Evolutionary conservation across 2,888 invertebrate species (phyloP).

Genomic region (Ophion slaviceki): DNA sequence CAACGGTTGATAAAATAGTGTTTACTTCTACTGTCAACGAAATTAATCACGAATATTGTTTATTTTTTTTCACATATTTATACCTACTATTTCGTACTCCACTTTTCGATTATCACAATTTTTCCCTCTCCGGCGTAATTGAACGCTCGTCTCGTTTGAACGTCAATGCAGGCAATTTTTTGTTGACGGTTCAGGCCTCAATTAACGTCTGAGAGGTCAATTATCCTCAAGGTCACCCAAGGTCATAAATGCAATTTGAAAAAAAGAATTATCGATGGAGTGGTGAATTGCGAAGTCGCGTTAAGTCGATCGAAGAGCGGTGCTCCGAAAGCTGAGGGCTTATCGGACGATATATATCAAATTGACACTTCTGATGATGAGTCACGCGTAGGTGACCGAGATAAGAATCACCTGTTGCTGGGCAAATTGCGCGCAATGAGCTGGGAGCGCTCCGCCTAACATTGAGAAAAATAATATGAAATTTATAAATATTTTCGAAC

Average conservation of each 20-base stretch:
- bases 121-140: background rate
- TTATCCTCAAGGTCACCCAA: background rate
- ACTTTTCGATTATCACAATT: background rate
- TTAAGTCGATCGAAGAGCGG: background rate
- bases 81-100: background rate
- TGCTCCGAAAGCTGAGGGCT: slow-evolving; percentile 10
- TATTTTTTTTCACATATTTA: background rate
- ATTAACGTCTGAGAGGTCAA: background rate
- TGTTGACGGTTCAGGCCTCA: background rate
- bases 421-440: background rate
- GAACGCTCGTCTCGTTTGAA: background rate
- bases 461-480: background rate
- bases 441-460: background rate
- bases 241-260: background rate
- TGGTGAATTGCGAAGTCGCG: background rate
- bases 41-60: background rate
- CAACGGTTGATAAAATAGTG: slow-evolving; percentile 57
- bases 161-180: background rate
- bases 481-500: background rate
- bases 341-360: slow-evolving; percentile 30
- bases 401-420: slow-evolving; percentile 49
- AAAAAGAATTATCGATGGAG: background rate
- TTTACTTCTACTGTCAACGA: background rate
- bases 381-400: slow-evolving; percentile 24
- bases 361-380: slow-evolving; percentile 41